Evolutionary conservation across 1,140 invertebrate genomes (phyloP).

Genomic region (Bilobella aurantiaca): DNA sequence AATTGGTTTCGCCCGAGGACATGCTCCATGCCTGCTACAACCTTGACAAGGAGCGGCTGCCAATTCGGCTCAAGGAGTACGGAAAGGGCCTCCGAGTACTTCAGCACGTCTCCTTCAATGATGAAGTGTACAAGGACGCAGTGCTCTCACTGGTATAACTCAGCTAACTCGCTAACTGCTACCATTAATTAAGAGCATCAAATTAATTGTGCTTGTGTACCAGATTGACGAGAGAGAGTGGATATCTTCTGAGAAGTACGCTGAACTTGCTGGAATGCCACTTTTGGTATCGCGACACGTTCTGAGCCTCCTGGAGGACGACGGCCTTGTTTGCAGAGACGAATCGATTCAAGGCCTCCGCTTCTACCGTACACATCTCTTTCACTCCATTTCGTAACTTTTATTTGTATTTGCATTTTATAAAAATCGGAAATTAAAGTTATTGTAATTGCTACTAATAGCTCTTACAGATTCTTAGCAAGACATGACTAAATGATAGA

Average conservation of each 20-base stretch:
- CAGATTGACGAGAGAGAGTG: slow-evolving; percentile 63
- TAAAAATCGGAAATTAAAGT: too few relatives aligned
- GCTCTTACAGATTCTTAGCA: too few relatives aligned
- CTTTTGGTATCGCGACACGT: slow-evolving; percentile 80
- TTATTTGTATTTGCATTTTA: too few relatives aligned
- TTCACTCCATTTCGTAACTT: slow-evolving; percentile 51
- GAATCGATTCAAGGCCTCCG: slow-evolving; percentile 83
- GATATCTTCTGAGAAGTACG: slow-evolving; percentile 73
- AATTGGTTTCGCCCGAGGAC: slow-evolving; percentile 89
- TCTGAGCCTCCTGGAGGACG: slow-evolving; percentile 67
- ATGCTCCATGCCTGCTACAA: slow-evolving; percentile 77
- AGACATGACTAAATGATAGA: too few relatives aligned
- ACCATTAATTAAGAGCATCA: slow-evolving; percentile 15
- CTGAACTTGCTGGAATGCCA: slow-evolving; percentile 67
- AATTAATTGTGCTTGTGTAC: slow-evolving; percentile 39
- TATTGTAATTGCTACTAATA: too few relatives aligned
- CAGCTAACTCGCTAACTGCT: background rate
- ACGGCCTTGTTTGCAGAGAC: slow-evolving; percentile 78
- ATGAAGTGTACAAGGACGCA: slow-evolving; percentile 60
- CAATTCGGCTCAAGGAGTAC: slow-evolving; percentile 63
- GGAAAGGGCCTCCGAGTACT: slow-evolving; percentile 84
- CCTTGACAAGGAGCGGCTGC: slow-evolving; percentile 51
- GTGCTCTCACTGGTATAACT: slow-evolving; percentile 57
- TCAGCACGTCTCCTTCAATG: slow-evolving; percentile 65
- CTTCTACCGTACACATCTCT: slow-evolving; percentile 63